These are phyloP conservation scores for Acanthosepion pharaonis DNA, from an alignment of 2,888 invertebrate genomes.

Conservation along the genomic window DNA sequence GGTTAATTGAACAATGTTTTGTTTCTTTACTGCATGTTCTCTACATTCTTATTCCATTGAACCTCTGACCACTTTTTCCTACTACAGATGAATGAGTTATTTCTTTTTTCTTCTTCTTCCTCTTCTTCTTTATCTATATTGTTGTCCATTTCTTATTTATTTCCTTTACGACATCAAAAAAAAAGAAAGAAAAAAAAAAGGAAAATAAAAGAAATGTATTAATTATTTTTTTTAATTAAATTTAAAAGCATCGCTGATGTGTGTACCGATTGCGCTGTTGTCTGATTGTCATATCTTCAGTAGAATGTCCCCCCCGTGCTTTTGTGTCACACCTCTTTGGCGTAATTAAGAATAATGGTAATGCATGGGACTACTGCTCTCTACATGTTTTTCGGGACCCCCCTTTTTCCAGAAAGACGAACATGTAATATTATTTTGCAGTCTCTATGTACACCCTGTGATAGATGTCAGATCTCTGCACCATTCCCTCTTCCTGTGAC, in stretches of 20 bases:
- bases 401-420: not conserved
- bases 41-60: not conserved
- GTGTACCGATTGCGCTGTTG: not conserved
- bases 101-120: not conserved
- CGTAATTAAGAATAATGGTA: not conserved
- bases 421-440: slow-evolving; percentile 18
- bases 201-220: not conserved
- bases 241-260: not conserved
- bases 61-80: not conserved
- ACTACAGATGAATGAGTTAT: not conserved
- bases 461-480: slow-evolving; percentile 47
- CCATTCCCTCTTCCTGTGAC: slow-evolving; percentile 35
- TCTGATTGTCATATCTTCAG: not conserved
- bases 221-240: too few relatives aligned
- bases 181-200: not conserved
- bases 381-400: slow-evolving; percentile 4
- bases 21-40: not conserved
- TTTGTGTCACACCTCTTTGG: not conserved
- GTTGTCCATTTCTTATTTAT: not conserved
- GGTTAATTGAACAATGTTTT: not conserved
- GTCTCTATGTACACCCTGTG: slow-evolving; percentile 45
- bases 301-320: not conserved
- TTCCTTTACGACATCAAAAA: not conserved
- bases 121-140: not conserved
- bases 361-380: slow-evolving; percentile 33